Base-by-base conservation (phyloP, 2,113 vertebrate genomes). In the Cryptomyrus ogoouensis region DNA sequence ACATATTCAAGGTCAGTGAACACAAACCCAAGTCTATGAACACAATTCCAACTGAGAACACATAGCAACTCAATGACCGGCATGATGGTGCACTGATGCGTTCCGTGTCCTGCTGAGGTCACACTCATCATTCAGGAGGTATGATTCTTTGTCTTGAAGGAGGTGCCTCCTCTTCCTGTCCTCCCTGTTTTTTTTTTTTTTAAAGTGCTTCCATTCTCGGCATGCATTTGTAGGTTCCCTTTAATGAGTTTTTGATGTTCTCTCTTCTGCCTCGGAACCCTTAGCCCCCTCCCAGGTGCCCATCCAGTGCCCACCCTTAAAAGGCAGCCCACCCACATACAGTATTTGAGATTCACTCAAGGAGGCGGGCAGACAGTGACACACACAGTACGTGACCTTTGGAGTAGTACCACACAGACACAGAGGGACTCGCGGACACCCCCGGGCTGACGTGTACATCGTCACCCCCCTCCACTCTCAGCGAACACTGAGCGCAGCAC, bases 301-400 rank as follows among this genome's bases (percentile, higher is more conserved):
- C 24, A 27, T 66, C 62, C 62, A 27, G n/a, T 66, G 12, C 35
- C 9, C 5, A 39, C 70, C 35, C 15, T 24, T 39, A 17, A 77
- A 77, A 77, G 31, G 70, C 70, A 17, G 27, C 31, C 70, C 31
- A 77, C 70, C 70, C 70, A 39, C 70, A 3, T 88, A 13, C 19
- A n/a, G 88, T 88, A 88, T 88, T 88, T 88, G 8, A 46, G 62
- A 24, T 89, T 56, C 90, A 50, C 83, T 89, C 31, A 12, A 24
- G 24, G 83, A 42, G 52, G 3, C 49, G 0, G 35, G 12, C 42
- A 44, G 87, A 83, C 87, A 35, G 80, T 91, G 90, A 90, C 46
- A 88, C 86, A 89, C 83, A 88, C 83, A 77, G 88, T 35, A 74
- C 56, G 49, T 89, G 85, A 90, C 91, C 77, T 92, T 93, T 58